Evolutionary conservation across 2,113 vertebrate species (phyloP), one percentile per base, ranked within the genome.

Genomic region (Thamnophis sirtalis): DNA sequence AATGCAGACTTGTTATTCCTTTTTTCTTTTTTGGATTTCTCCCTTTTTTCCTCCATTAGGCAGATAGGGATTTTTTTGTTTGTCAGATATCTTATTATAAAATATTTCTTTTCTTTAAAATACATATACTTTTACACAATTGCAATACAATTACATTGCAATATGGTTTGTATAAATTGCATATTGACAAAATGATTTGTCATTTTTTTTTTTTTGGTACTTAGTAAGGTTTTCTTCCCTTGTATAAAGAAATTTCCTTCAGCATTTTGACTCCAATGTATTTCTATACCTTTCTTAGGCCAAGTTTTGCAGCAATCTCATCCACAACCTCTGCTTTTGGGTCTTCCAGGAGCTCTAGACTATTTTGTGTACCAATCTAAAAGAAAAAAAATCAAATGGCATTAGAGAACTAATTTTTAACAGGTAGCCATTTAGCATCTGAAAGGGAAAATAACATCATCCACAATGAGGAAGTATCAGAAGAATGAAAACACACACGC

Each of bases 291-390:
- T 99, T 99, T 92, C 98, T 98, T 26, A 99, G 97, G 54, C 99
- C 99, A 9, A 99, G 98, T 89, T 99, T 99, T 88, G 98, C 98
- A 3, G 99, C 99, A 0, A 99, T 99, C 90, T 99, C 99, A 89
- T 99, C 99, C 92, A 99, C 99, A 10, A 99, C 98, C 89, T 98
- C 98, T 3, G 99, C 99, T 96, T 98, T 99, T 0, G 99, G 98
- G 80, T 99, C 99, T 3, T 99, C 99, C 87, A 99, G 96, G 96
- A 99, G 97, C 94, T 99, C 98, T 97, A 99, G 97, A 96, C 98
- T 99, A 97, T 99, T 99, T 97, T 99, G 98, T 4, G 98, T 98
- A 28, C 98, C 99, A 0, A 98, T 98, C 99, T 99, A 97, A 92
- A 80, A 60, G 2, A 10, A 85, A 73, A 10, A n/a, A 17, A 73